Evolutionary conservation across 2,888 invertebrate genomes (phyloP), one percentile per base, ranked within the genome.

Genomic region (Apamea crenata): DNA sequence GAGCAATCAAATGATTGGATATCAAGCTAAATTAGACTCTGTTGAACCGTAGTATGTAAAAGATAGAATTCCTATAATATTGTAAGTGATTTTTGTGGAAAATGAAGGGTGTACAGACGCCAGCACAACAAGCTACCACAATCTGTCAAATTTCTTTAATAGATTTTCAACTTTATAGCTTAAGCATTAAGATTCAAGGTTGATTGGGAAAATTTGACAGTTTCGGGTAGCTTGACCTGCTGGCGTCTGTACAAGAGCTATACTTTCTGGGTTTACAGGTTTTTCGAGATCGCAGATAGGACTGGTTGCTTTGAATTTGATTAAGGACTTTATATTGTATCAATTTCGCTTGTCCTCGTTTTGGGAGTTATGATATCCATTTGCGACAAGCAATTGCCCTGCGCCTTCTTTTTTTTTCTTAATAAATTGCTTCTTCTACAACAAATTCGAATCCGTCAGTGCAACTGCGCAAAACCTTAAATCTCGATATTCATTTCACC

Each of bases 1-100:
- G 53, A 74, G 81, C 73, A 71, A 81, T 71, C 14, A 18, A 36
- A 59, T 65, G 8, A 80, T 75, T 59, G n/a, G 29, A 65, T 7
- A 80, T 68, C 69, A n/a, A 73, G 14, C 65, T 14, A 61, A 68
- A 68, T 71, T 68, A n/a, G 47, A 32, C 71, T 29, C 5, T 77
- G 14, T 47, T 79, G 44, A 36, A 36, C 18, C 3, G 44, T 61
- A 5, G 32, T 16, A 53, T 18, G 21, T 0, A 44, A 74, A 74
- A 50, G 2, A 61, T 10, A 14, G 2, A 36, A 53, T 1, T 53
- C 7, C 2, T 50, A 32, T 2, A 59, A 6, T 14, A 21, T 59
- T 3, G 2, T 68, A 7, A 47, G 21, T 29, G 29, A 6, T 7
- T 21, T 65, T 69, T 14, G 12, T 12, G 29, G 29, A 36, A 59